Evolutionary conservation across 2,888 invertebrate species (phyloP).

Genomic region (Malthinus flaveolus): DNA sequence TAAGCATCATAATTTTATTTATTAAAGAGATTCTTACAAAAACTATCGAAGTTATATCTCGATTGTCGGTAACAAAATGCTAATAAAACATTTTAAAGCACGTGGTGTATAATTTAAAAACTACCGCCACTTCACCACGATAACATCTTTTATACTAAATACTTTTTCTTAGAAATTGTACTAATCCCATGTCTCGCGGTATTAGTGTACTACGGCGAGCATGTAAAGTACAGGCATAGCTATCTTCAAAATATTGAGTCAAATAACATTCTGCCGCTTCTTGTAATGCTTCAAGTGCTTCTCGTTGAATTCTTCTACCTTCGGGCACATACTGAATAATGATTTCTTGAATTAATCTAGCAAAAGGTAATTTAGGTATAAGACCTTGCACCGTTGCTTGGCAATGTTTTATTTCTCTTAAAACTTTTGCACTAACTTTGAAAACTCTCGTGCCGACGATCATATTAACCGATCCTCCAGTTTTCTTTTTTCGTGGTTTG

Average conservation of each 20-base stretch:
- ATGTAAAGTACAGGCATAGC: constrained; percentile 52
- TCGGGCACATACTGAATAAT: constrained; percentile 36
- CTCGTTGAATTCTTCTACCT: constrained; percentile 43
- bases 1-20: too few relatives aligned
- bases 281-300: constrained; percentile 56
- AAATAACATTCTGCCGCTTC: constrained; percentile 56
- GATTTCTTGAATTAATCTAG: constrained; percentile 54
- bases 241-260: constrained; percentile 56
- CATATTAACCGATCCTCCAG: background rate
- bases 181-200: constrained; percentile 53
- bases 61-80: too few relatives aligned
- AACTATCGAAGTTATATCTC: too few relatives aligned
- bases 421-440: constrained; percentile 13
- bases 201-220: constrained; percentile 55
- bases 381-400: constrained; percentile 42
- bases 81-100: too few relatives aligned
- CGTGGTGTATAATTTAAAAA: too few relatives aligned
- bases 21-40: too few relatives aligned
- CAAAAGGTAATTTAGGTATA: constrained; percentile 54
- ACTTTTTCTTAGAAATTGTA: constrained; percentile 42
- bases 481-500: background rate
- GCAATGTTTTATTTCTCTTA: constrained; percentile 43
- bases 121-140: too few relatives aligned
- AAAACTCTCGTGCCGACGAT: constrained; percentile 18
- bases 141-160: too few relatives aligned